phyloP scores from a whole-genome alignment of 35 echinoderm and acorn worm species.

The Holothuria glaberrima region DNA sequence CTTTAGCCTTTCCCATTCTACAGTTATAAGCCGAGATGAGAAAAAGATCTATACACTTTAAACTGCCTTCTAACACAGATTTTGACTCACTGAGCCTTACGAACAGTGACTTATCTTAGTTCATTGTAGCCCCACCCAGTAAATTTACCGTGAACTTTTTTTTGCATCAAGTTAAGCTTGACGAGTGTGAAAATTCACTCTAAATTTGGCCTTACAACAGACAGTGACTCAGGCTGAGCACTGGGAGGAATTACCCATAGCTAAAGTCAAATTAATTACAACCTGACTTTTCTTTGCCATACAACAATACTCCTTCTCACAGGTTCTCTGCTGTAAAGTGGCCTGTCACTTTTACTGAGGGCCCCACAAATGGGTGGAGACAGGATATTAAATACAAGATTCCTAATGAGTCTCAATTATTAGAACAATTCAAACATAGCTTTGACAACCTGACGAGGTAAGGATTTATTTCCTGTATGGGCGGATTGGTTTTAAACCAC shows the following conservation, averaged over 20 bases:
- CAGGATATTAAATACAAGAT: background rate
- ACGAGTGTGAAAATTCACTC: constrained; percentile 28
- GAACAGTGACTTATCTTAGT: too few species aligned
- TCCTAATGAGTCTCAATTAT: constrained; percentile 17
- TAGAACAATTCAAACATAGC: background rate
- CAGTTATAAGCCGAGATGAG: too few species aligned
- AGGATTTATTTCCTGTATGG: constrained; percentile 5
- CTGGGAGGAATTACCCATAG: constrained; percentile 16
- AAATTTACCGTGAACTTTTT: background rate
- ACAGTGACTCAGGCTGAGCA: background rate
- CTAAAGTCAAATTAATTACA: constrained; percentile 39
- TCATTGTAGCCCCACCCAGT: constrained; percentile 1
- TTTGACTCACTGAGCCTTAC: too few species aligned
- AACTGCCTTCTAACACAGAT: too few species aligned
- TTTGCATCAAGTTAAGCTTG: background rate
- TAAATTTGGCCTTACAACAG: background rate
- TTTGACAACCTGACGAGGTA: background rate
- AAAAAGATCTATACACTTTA: too few species aligned
- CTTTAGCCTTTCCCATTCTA: too few species aligned
- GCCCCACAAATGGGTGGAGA: constrained; percentile 33
- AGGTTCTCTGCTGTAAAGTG: background rate
- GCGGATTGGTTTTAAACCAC: background rate
- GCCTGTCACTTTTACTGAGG: background rate
- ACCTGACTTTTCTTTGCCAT: constrained; percentile 7
- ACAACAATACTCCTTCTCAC: background rate